Conservation (phyloP, 2,797 vertebrate genomes). For the Megaceryle alcyon region DNA sequence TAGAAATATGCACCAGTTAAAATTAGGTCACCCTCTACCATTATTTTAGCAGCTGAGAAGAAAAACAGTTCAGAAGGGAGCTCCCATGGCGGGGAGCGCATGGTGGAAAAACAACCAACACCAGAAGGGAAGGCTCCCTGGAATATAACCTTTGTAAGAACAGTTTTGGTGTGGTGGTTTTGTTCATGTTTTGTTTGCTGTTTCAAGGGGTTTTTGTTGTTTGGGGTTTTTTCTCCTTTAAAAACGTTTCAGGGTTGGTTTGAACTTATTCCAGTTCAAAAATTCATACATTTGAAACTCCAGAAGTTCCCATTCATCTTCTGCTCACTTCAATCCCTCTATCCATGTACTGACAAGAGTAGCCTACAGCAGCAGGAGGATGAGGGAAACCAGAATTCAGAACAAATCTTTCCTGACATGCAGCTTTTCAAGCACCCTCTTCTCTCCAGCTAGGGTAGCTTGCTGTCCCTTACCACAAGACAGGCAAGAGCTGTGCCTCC, state of each 20-base stretch:
- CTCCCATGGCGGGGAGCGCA: background rate
- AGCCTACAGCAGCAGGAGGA: background rate
- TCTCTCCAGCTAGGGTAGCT: background rate
- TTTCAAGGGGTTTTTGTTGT: background rate
- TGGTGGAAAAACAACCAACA: constrained; percentile 12
- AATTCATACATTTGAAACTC: constrained; percentile 6
- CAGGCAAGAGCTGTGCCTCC: background rate
- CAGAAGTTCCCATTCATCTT: constrained; percentile 29
- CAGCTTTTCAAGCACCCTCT: background rate
- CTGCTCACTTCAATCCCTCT: background rate
- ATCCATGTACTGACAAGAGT: background rate
- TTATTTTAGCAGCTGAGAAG: constrained; percentile 54
- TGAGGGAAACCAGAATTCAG: background rate
- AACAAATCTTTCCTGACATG: background rate
- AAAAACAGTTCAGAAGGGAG: constrained; percentile 51
- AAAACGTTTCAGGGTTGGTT: background rate
- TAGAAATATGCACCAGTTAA: constrained; percentile 64
- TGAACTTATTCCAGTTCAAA: background rate
- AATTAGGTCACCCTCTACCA: constrained; percentile 54
- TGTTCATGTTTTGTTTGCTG: too few relatives aligned
- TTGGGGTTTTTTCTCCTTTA: too few relatives aligned
- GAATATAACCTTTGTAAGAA: constrained; percentile 22
- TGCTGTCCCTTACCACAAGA: accelerated
- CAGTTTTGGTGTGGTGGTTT: background rate
- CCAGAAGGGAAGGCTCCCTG: background rate